Evolutionary conservation across 2,797 vertebrate species (phyloP), one percentile per base, ranked within the genome.

Genomic region (Channallabes apus): DNA sequence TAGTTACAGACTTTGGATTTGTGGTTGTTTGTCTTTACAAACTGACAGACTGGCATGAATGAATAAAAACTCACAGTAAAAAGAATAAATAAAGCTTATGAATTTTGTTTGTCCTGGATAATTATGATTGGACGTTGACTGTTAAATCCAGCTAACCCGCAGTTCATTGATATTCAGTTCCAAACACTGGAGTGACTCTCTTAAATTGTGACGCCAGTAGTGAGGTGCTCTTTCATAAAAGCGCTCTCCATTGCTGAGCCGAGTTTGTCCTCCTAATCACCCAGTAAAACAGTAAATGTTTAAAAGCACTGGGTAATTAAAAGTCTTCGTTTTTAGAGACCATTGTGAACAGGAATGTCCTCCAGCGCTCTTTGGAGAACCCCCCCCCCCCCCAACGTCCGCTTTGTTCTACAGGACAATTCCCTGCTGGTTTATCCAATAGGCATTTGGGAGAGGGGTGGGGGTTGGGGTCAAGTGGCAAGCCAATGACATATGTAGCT

Each of bases 341-440:
- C 90, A 92, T 94, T 94, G 93, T 94, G 85, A 87, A 77, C 82
- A 83, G 94, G 94, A 95, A 95, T 95, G 94, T 94, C 93, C 92
- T 92, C 88, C 88, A 89, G 80, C 67, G 87, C 88, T 88, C 89
- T 87, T 89, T 89, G 86, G 88, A 89, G 89, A 91, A 83, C 92
- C 73, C 46, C 91, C 91, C 86, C 84, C 78, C 58, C n/a, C n/a
- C n/a, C n/a, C n/a, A 85, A 51, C 64, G 12, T 80, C 90, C 2
- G 89, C 92, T 92, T 94, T 95, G 93, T 94, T 94, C 90, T 87
- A 77, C 68, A 58, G 84, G 78, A 91, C 93, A 94, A 91, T 94
- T 91, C 91, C 91, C 89, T 87, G 88, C 89, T 87, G 89, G 86
- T 92, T 92, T 91, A 90, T 91, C 87, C 88, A 84, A 81, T 64